A percentile compares a stretch with the other conserved stretches of the same genome.
These are phyloP conservation scores for Oophaga sylvatica DNA, from an alignment of 2,797 vertebrate genomes.

Conservation along the genomic window DNA sequence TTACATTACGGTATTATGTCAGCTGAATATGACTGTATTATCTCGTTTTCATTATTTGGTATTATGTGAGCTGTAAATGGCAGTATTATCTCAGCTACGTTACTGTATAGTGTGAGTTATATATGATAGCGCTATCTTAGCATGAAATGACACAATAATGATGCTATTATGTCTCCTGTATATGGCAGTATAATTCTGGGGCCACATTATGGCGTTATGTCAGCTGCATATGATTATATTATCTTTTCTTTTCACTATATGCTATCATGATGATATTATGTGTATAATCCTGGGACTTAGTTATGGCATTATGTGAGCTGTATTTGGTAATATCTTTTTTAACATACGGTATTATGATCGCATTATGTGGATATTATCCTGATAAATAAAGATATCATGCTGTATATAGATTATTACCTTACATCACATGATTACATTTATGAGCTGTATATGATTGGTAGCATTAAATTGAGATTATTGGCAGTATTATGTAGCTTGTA, in stretches of 20 bases:
- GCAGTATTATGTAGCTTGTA: neutral
- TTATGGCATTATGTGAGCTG: no score
- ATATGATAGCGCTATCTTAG: no score
- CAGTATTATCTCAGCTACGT: neutral
- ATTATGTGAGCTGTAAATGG: neutral
- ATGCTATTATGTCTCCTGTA: neutral
- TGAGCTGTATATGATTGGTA: neutral
- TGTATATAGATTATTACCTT: neutral
- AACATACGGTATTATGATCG: no score
- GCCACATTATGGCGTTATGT: neutral
- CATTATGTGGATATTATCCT: no score
- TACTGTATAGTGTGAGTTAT: neutral
- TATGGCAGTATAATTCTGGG: neutral
- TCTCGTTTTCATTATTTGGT: no score
- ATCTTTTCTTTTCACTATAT: neutral
- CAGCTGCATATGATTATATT: neutral
- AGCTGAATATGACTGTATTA: no score
- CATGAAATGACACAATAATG: no score
- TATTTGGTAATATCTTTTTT: no score
- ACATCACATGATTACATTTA: neutral
- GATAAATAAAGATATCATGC: no score
- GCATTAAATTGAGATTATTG: neutral
- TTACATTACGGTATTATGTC: neutral
- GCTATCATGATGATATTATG: neutral
- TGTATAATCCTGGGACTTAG: no score